Base-by-base conservation (phyloP, 1,140 invertebrate species). In the Brachionus koreanus region DNA sequence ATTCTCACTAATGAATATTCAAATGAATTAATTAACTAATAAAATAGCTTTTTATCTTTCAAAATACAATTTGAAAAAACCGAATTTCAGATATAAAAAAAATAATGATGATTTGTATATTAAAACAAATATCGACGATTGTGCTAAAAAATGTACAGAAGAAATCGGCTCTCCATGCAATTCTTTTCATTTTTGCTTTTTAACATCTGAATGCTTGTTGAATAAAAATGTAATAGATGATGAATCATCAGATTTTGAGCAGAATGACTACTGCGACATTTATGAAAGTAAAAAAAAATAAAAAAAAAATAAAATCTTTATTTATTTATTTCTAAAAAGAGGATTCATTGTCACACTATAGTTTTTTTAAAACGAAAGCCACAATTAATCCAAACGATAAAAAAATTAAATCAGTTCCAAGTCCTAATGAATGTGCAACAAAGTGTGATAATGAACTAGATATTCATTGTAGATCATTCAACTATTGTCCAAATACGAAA, bases 61-160 rank as follows among this genome's bases (percentile, higher is more conserved):
- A 43, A 74, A 43, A 74, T 74, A 74, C 25, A 74, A 74, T 74
- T 74, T 74, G 46, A 74, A 74, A 74, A 74, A 74, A 43, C 69
- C 69, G 9, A 74, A 74, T 46, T 74, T 74, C 43, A 74, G 43
- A 46, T 74, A 25, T 29, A 35, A 29, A 25, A 46, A 43, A 74
- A 74, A 74, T 23, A 29, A 46, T 25, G 69, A n/a, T 25, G 19
- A 74, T 25, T 25, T 74, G 12, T 29, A n/a, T 7, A n/a, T 3
- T 5, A 25, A 43, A 19, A 33, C 35, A 10, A 79, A 37, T 25
- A 43, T 79, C 37, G 76, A 79, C 25, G 76, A 79, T 10, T 79
- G 76, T 65, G 76, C 76, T 19, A 57, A 79, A 43, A 79, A 79
- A 61, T 79, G 76, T 16, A 57, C 49, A 12, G 49, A 79, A n/a